phyloP scores from a whole-genome alignment of 1,140 invertebrate genomes.

The Drosophila equinoxialis region DNA sequence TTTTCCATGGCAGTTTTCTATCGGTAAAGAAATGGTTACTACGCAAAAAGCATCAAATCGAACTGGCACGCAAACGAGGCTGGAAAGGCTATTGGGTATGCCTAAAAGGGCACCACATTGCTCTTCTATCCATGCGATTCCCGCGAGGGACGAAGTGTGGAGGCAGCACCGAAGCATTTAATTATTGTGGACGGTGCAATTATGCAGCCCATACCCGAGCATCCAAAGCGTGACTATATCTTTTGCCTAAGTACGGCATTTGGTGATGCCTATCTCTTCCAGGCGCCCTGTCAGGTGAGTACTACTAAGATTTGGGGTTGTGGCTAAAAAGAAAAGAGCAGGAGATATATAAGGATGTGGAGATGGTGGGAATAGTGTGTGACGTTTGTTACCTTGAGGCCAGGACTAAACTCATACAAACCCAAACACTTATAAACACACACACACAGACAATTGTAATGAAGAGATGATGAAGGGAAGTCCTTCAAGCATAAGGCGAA shows the following conservation, averaged over 20 bases:
- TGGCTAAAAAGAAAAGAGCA: no score
- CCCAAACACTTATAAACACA: no score
- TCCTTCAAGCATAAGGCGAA: slow-evolving; percentile 62
- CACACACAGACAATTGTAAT: slow-evolving; percentile 34
- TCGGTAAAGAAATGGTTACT: slow-evolving; percentile 99
- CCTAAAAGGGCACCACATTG: slow-evolving; percentile 97
- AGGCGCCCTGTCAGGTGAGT: slow-evolving; percentile 91
- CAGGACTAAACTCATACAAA: slow-evolving; percentile 32
- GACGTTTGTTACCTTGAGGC: slow-evolving; percentile 31
- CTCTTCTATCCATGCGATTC: slow-evolving; percentile 98
- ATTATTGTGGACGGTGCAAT: slow-evolving; percentile 99
- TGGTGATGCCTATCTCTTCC: slow-evolving; percentile 98
- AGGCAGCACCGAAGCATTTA: slow-evolving; percentile 96
- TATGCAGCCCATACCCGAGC: slow-evolving; percentile 99
- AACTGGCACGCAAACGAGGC: slow-evolving; percentile 95
- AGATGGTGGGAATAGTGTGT: not conserved
- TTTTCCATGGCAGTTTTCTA: slow-evolving; percentile 89
- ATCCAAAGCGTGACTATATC: slow-evolving; percentile 98
- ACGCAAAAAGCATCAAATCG: slow-evolving; percentile 97
- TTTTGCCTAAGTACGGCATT: slow-evolving; percentile 99
- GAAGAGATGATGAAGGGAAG: slow-evolving; percentile 61
- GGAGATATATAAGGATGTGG: not conserved
- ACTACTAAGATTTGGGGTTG: slow-evolving; percentile 1
- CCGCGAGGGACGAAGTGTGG: slow-evolving; percentile 93
- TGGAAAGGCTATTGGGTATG: slow-evolving; percentile 99